Evolutionary conservation across 92 coral and sea anemone species (phyloP).

Genomic region (Zoanthus solanderi): DNA sequence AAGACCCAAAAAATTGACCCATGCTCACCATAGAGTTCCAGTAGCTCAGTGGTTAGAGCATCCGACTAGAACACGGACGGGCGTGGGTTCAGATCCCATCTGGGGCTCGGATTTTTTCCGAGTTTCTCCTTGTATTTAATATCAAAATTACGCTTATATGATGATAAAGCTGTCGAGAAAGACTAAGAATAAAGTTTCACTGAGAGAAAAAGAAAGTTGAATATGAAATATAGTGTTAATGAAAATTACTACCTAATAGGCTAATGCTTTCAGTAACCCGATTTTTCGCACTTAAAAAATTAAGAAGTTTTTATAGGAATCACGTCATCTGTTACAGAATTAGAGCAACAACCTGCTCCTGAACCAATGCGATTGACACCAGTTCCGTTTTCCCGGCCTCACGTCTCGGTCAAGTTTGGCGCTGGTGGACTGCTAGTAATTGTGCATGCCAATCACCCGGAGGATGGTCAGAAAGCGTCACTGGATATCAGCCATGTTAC

Average conservation of each 20-base stretch:
- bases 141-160: too few species aligned
- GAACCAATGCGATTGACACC: constrained; percentile 41
- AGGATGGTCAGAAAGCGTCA: constrained; percentile 40
- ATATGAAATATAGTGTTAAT: too few species aligned
- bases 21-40: too few species aligned
- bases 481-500: constrained; percentile 25
- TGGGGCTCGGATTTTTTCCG: too few species aligned
- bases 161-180: too few species aligned
- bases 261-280: neutral
- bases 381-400: constrained; percentile 39
- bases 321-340: neutral
- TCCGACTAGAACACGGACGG: too few species aligned
- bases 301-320: neutral
- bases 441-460: constrained; percentile 27
- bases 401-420: constrained; percentile 22
- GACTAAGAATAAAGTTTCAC: too few species aligned
- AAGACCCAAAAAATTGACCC: too few species aligned
- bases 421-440: constrained; percentile 35
- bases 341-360: neutral
- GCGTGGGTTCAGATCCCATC: too few species aligned
- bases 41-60: too few species aligned
- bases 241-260: neutral
- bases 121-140: too few species aligned
- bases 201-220: too few species aligned
- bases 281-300: neutral